Evolutionary conservation across 2,888 invertebrate species (phyloP).

Genomic region (Brachypterus glaber): DNA sequence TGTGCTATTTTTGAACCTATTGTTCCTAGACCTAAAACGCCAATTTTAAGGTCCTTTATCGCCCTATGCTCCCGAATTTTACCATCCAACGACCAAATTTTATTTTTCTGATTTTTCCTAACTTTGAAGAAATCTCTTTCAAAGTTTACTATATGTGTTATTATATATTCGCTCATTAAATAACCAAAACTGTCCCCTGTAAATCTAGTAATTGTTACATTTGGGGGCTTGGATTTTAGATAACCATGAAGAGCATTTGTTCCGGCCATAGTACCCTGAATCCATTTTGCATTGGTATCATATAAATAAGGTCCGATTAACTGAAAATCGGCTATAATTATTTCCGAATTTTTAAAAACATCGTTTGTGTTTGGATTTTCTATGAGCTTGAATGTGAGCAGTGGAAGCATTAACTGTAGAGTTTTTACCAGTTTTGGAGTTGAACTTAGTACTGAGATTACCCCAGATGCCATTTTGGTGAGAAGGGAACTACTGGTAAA

Average conservation of each 20-base stretch:
- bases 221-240: conserved; percentile 25
- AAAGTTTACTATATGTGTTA: conserved; percentile 42
- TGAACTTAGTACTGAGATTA: neutral
- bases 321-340: conserved; percentile 39
- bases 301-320: conserved; percentile 36
- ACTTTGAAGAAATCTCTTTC: conserved; percentile 40
- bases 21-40: conserved; percentile 46
- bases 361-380: neutral
- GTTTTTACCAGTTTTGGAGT: neutral
- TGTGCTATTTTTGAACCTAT: conserved; percentile 44
- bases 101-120: conserved; percentile 34
- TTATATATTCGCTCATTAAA: conserved; percentile 45
- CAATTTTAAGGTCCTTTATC: conserved; percentile 43
- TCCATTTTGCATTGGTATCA: conserved; percentile 38
- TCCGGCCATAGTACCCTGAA: conserved; percentile 44
- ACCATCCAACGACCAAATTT: conserved; percentile 33
- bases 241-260: conserved; percentile 33
- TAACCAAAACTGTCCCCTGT: conserved; percentile 40
- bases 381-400: neutral
- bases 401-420: neutral
- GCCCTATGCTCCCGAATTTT: conserved; percentile 35
- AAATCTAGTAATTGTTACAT: conserved; percentile 37
- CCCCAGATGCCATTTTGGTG: no score
- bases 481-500: no score
- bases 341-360: conserved; percentile 33